These are phyloP conservation scores for Bursaphelenchus mucronatus DNA, from an alignment of 1,140 invertebrate species.

Conservation along the genomic window DNA sequence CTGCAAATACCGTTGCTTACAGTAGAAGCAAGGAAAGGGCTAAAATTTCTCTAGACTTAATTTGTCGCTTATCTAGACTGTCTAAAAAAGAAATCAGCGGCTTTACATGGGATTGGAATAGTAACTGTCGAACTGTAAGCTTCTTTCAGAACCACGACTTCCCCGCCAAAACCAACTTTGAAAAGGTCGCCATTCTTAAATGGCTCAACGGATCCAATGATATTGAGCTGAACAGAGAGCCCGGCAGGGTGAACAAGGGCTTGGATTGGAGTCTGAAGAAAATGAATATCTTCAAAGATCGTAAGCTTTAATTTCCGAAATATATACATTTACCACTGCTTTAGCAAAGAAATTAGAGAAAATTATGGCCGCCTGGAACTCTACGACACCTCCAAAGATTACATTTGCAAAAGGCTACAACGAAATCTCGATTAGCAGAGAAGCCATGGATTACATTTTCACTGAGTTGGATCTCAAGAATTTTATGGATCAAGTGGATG, in stretches of 20 bases:
- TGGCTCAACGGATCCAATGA: constrained; percentile 52
- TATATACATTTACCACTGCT: not conserved
- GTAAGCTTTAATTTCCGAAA: constrained; percentile 7
- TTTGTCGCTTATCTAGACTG: too few species aligned
- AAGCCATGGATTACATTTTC: constrained; percentile 34
- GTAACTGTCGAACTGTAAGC: too few species aligned
- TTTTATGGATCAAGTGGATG: constrained; percentile 30
- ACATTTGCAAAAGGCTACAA: constrained; percentile 36
- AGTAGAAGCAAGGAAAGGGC: too few species aligned
- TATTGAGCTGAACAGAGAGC: constrained; percentile 29
- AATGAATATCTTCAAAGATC: constrained; percentile 16
- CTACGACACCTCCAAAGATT: not conserved
- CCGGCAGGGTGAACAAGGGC: not conserved
- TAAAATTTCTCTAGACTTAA: too few species aligned
- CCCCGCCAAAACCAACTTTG: constrained; percentile 36
- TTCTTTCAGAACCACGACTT: constrained; percentile 50
- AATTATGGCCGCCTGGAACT: not conserved
- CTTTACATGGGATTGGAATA: too few species aligned
- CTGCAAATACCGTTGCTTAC: too few species aligned
- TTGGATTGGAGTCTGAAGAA: constrained; percentile 21
- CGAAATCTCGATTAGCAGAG: constrained; percentile 22
- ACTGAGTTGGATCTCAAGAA: constrained; percentile 30
- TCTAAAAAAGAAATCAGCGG: too few species aligned
- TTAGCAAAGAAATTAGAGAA: not conserved
- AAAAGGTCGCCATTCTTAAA: constrained; percentile 41